Evolutionary conservation across 1,140 invertebrate species (phyloP).

Genomic region (Samia ricini): DNA sequence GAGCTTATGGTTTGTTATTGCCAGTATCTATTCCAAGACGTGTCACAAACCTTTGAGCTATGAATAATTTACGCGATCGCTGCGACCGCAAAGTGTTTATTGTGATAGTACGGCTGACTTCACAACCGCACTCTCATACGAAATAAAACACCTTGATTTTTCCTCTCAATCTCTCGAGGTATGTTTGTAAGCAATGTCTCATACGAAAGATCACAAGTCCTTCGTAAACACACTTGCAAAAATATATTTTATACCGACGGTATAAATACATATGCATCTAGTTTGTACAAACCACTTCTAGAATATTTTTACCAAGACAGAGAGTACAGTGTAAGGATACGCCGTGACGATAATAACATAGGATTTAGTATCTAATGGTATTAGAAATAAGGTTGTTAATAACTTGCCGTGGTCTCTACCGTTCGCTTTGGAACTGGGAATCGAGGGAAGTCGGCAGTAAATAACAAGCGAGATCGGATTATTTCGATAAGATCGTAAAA

Average conservation of each 20-base stretch:
- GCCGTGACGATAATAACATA: constrained; percentile 33
- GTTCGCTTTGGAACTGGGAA: constrained; percentile 47
- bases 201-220: constrained; percentile 37
- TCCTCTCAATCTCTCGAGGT: constrained; percentile 58
- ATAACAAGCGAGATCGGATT: constrained; percentile 74
- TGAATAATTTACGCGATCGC: constrained; percentile 53
- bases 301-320: constrained; percentile 25
- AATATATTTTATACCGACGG: constrained; percentile 46
- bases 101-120: constrained; percentile 56
- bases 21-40: constrained; percentile 15
- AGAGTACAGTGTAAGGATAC: constrained; percentile 41
- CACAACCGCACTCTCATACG: constrained; percentile 55
- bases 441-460: constrained; percentile 68
- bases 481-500: constrained; percentile 77
- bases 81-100: constrained; percentile 61
- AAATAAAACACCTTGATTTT: constrained; percentile 75
- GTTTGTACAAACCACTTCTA: constrained; percentile 15
- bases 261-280: constrained; percentile 41
- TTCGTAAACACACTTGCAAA: constrained; percentile 18
- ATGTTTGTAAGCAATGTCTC: constrained; percentile 32
- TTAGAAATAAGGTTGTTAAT: constrained; percentile 49
- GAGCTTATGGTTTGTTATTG: neutral
- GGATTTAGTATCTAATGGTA: constrained; percentile 41
- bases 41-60: constrained; percentile 44
- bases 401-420: constrained; percentile 25